These are phyloP conservation scores for Furcifer pardalis DNA, from an alignment of 2,797 vertebrate species.

Conservation along the genomic window DNA sequence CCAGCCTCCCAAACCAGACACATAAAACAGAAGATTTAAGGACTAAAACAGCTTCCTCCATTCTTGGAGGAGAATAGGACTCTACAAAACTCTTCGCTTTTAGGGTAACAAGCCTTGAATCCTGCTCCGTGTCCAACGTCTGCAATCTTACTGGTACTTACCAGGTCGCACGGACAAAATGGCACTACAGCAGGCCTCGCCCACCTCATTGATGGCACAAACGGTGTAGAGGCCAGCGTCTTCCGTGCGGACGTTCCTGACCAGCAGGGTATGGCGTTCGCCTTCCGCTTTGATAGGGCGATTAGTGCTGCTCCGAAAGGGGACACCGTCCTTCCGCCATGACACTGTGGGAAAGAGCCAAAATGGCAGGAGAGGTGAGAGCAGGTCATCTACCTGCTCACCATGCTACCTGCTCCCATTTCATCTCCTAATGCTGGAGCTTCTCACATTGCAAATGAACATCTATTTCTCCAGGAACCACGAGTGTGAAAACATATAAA, in stretches of 20 bases:
- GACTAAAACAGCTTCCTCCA: slow-evolving; percentile 29
- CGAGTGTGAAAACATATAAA: not conserved
- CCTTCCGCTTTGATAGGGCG: slow-evolving; percentile 90
- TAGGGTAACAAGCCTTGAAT: not conserved
- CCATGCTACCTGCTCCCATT: not conserved
- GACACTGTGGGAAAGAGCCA: slow-evolving; percentile 77
- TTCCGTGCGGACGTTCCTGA: slow-evolving; percentile 81
- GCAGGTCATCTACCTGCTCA: not conserved
- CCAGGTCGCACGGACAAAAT: slow-evolving; percentile 88
- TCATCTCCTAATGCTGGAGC: too few relatives aligned
- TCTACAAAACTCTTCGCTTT: not conserved
- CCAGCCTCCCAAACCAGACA: too few relatives aligned
- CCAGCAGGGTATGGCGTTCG: slow-evolving; percentile 89
- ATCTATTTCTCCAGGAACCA: not conserved
- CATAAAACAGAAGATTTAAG: not conserved
- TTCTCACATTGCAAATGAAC: not conserved
- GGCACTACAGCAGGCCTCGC: slow-evolving; percentile 84
- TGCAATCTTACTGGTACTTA: slow-evolving; percentile 63
- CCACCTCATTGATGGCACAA: slow-evolving; percentile 89
- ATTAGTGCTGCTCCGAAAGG: slow-evolving; percentile 73
- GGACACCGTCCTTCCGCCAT: slow-evolving; percentile 86
- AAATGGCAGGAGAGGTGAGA: not conserved
- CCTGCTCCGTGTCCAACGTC: not conserved
- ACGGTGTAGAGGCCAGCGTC: slow-evolving; percentile 89
- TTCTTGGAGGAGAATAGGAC: not conserved